These are phyloP conservation scores for Oryzias sinensis DNA, from an alignment of 2,797 vertebrate species.

Conservation along the genomic window DNA sequence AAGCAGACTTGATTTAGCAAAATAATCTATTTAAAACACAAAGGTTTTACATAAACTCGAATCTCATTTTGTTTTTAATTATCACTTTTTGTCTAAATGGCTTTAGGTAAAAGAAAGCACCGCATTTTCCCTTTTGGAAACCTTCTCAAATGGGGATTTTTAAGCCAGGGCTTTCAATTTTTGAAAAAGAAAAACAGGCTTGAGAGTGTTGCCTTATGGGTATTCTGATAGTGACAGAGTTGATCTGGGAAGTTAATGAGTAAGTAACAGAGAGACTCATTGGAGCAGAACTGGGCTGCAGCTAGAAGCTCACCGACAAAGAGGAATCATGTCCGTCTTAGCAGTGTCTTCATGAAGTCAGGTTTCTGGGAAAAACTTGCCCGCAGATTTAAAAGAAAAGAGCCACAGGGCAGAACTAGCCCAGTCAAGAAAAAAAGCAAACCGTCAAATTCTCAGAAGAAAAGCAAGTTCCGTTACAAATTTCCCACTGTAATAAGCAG, in stretches of 20 bases:
- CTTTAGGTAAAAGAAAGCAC: no score
- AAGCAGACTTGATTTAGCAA: no score
- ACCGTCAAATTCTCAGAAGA: no score
- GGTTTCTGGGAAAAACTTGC: background rate
- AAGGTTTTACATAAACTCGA: no score
- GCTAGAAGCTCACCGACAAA: constrained; percentile 2
- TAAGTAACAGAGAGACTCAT: background rate
- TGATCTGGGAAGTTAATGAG: constrained; percentile 10
- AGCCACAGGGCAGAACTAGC: no score
- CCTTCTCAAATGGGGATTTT: background rate
- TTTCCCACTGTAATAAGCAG: no score
- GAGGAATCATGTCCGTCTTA: background rate
- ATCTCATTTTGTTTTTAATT: no score
- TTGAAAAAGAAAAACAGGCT: background rate
- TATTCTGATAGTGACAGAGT: background rate
- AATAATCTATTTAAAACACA: no score
- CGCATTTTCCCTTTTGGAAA: background rate
- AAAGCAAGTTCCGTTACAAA: no score
- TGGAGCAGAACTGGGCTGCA: constrained; percentile 6
- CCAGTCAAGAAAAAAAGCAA: no score
- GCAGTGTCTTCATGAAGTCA: background rate
- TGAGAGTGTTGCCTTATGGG: background rate
- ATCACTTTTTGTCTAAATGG: no score
- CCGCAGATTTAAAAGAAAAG: no score
- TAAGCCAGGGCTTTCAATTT: background rate